phyloP scores from a whole-genome alignment of 2,888 invertebrate genomes.

The Nymphalis urticae region DNA sequence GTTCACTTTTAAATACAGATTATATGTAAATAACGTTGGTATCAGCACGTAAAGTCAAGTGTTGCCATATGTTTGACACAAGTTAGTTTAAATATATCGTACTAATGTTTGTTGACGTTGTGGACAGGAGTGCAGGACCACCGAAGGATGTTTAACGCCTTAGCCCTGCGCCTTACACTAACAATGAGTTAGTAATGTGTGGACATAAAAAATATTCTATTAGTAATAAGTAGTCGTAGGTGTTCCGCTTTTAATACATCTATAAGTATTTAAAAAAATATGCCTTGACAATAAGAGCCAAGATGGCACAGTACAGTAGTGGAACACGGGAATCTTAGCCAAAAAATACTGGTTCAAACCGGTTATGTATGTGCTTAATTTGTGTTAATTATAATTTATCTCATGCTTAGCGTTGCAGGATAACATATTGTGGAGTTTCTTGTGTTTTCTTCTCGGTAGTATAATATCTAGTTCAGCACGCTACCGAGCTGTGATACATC shows the following conservation, averaged over 20 bases:
- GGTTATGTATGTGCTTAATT: too few species aligned
- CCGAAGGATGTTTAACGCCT: conserved; percentile 70
- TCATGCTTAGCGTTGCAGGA: too few species aligned
- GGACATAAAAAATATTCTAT: conserved; percentile 47
- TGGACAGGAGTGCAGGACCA: conserved; percentile 55
- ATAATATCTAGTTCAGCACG: too few species aligned
- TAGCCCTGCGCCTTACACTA: conserved; percentile 57
- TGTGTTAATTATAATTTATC: too few species aligned
- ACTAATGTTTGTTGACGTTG: conserved; percentile 22
- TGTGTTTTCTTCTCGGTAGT: too few species aligned
- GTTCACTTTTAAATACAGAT: too few species aligned
- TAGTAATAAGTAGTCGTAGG: conserved; percentile 40
- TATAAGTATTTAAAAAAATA: background rate
- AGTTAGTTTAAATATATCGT: conserved; percentile 12
- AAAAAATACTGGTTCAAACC: too few species aligned
- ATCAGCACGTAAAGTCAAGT: conserved; percentile 7
- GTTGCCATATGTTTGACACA: background rate
- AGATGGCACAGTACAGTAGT: too few species aligned
- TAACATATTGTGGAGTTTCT: too few species aligned
- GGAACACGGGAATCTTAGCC: too few species aligned
- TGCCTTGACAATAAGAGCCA: too few species aligned
- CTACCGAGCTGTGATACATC: too few species aligned
- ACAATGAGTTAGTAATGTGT: conserved; percentile 59
- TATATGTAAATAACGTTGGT: background rate
- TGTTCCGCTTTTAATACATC: conserved; percentile 16